These are phyloP conservation scores for Pangasius djambal DNA, from an alignment of 2,797 vertebrate species.

Conservation along the genomic window DNA sequence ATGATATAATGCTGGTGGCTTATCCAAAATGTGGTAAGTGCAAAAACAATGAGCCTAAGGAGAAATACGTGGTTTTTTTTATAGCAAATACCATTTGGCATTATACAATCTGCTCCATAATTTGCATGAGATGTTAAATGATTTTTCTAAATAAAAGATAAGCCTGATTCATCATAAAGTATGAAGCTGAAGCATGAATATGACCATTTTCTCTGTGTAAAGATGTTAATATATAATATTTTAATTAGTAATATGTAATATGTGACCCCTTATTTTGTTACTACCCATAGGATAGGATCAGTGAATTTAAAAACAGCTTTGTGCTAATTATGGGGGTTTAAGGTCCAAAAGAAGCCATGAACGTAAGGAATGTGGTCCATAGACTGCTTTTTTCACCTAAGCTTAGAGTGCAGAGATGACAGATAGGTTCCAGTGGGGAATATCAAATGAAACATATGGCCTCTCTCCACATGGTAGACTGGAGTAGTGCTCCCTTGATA, in stretches of 20 bases:
- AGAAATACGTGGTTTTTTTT: neutral
- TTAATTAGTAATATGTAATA: neutral
- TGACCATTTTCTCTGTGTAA: neutral
- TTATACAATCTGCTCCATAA: neutral
- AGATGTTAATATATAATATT: neutral
- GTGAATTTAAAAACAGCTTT: neutral
- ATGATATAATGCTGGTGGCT: conserved; percentile 77
- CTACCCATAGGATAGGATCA: neutral
- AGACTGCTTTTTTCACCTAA: neutral
- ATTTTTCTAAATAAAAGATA: neutral
- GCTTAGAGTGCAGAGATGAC: neutral
- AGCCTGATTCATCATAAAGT: neutral
- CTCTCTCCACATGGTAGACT: neutral
- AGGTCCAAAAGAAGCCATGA: neutral
- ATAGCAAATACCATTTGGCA: neutral
- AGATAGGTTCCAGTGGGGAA: conserved; percentile 36
- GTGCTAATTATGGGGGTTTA: neutral
- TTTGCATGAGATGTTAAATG: neutral
- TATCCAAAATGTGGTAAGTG: conserved; percentile 85
- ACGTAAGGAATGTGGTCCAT: conserved; percentile 53
- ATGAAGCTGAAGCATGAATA: neutral
- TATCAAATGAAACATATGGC: conserved; percentile 42
- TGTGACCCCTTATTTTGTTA: neutral
- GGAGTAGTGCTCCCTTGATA: conserved; percentile 14
- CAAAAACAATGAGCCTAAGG: neutral